Conservation (phyloP, 2,888 invertebrate species). For the Dascillus cervinus region DNA sequence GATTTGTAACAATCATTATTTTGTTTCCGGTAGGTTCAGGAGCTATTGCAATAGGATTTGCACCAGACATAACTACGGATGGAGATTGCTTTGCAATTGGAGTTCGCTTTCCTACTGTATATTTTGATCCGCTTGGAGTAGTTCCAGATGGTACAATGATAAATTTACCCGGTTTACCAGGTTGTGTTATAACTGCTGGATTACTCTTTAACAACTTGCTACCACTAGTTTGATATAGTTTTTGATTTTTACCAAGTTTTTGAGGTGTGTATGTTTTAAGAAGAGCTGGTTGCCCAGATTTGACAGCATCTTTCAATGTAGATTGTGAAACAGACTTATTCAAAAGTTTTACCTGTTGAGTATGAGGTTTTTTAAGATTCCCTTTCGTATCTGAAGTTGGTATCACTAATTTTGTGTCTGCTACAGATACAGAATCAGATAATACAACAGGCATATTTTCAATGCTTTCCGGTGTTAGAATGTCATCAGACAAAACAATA, state of each 20-base stretch:
- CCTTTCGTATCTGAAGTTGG: conserved; percentile 15
- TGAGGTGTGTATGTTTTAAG: conserved; percentile 15
- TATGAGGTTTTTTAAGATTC: conserved; percentile 23
- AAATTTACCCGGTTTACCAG: conserved; percentile 28
- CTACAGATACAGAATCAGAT: conserved; percentile 24
- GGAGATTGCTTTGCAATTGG: conserved; percentile 40
- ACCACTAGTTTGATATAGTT: conserved; percentile 21
- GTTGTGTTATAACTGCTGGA: conserved; percentile 23
- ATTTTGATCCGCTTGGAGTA: conserved; percentile 23
- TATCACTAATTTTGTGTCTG: conserved; percentile 15
- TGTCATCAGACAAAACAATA: conserved; percentile 64
- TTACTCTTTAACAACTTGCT: conserved; percentile 25
- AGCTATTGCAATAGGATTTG: conserved; percentile 32
- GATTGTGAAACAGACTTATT: conserved; percentile 19
- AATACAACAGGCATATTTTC: conserved; percentile 60
- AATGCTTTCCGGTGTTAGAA: conserved; percentile 58
- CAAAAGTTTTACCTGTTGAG: conserved; percentile 19
- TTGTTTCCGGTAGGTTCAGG: conserved; percentile 43
- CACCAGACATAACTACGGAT: conserved; percentile 42
- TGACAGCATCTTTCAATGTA: conserved; percentile 10
- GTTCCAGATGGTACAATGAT: conserved; percentile 23
- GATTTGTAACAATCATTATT: conserved; percentile 57
- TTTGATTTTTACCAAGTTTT: conserved; percentile 16
- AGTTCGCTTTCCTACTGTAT: conserved; percentile 37
- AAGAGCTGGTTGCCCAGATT: conserved; percentile 11